These are phyloP conservation scores for Nephila pilipes DNA, from an alignment of 1,140 invertebrate species.

Conservation along the genomic window DNA sequence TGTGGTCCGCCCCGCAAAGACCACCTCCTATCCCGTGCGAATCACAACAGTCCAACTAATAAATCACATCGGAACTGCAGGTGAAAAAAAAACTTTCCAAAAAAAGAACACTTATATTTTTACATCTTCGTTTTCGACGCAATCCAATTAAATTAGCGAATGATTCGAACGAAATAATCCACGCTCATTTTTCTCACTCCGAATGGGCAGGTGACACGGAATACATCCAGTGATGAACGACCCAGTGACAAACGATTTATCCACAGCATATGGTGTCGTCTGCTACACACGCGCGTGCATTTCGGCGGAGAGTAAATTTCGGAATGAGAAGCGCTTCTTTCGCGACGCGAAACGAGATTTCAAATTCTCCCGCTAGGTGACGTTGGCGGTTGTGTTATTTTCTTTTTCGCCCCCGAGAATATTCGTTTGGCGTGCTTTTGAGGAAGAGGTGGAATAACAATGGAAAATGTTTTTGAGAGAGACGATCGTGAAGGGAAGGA, in stretches of 20 bases:
- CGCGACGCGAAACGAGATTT: background rate
- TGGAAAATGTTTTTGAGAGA: too few species aligned
- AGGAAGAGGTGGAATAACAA: too few species aligned
- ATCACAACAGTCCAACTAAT: background rate
- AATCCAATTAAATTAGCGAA: background rate
- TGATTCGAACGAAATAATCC: background rate
- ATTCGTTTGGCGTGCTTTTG: background rate
- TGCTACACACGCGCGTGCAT: background rate
- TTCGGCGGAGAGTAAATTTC: background rate
- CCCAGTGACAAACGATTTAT: background rate
- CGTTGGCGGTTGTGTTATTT: slow-evolving; percentile 8
- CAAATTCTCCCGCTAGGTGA: slow-evolving; percentile 56
- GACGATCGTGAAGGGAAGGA: too few species aligned
- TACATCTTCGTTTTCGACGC: background rate
- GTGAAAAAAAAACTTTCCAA: background rate
- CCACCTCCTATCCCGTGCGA: background rate
- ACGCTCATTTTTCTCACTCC: background rate
- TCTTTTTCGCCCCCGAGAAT: background rate
- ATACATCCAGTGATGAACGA: slow-evolving; percentile 31
- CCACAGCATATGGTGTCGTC: slow-evolving; percentile 39
- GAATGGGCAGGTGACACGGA: background rate
- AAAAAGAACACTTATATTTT: background rate
- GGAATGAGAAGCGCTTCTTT: background rate
- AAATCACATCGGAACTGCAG: background rate
- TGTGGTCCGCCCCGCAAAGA: background rate